A percentile compares a stretch with the other conserved stretches of the same genome.
Conservation (phyloP, 2,797 vertebrate genomes). For the Ficedula albicollis region DNA sequence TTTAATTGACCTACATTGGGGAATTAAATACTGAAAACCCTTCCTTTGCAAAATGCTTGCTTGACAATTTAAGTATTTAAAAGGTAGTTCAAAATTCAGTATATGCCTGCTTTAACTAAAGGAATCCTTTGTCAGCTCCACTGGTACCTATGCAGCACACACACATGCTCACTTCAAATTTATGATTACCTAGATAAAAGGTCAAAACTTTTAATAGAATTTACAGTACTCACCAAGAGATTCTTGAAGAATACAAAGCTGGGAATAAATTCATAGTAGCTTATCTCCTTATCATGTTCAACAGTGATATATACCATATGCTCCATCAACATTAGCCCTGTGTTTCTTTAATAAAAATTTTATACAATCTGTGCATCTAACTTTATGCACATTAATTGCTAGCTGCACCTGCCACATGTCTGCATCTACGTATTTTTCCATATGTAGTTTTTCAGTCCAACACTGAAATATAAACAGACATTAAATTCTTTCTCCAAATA, state of each 20-base stretch:
- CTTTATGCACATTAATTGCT: background rate
- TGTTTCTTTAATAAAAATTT: background rate
- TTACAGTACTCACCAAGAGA: constrained; percentile 1
- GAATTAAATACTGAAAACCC: constrained; percentile 28
- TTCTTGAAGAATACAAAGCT: background rate
- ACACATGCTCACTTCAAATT: background rate
- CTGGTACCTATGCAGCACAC: background rate
- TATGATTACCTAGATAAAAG: background rate
- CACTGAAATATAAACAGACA: background rate
- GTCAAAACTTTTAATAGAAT: constrained; percentile 6
- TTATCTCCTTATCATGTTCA: background rate
- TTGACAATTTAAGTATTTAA: constrained; percentile 58
- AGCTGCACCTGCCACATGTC: background rate
- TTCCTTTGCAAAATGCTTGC: constrained; percentile 20
- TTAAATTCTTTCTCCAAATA: background rate
- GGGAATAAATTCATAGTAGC: background rate
- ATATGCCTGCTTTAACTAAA: constrained; percentile 11
- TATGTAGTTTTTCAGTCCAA: background rate
- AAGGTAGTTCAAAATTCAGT: constrained; percentile 37
- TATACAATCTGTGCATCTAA: background rate
- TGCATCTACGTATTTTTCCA: background rate
- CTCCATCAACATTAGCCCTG: background rate
- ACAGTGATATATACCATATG: background rate
- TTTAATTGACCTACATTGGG: constrained; percentile 58
- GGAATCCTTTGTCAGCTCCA: constrained; percentile 24